Conservation (phyloP, 2,797 vertebrate species). For the Zonotrichia albicollis region DNA sequence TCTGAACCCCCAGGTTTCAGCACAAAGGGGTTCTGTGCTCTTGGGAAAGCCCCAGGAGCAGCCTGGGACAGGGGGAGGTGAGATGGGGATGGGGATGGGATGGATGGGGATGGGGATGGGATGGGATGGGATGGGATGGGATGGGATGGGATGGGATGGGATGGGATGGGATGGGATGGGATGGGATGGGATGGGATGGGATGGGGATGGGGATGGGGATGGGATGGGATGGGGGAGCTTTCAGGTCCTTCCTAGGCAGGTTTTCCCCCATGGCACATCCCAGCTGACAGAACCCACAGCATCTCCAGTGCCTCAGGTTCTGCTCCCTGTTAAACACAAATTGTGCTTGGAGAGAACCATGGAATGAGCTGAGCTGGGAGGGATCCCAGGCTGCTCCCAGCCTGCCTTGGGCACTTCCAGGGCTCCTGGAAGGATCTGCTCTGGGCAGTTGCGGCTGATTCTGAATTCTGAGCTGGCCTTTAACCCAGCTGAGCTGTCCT, state of each 20-base stretch:
- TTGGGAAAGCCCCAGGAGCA: background rate
- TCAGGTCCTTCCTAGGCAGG: background rate
- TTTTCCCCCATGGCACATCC: fast-evolving
- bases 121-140: no score
- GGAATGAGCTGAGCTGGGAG: background rate
- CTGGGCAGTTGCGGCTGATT: background rate
- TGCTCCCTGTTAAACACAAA: no score
- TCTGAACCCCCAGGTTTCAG: fast-evolving
- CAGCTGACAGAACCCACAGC: background rate
- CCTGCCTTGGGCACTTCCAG: background rate
- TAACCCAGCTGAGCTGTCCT: no score
- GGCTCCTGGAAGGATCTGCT: background rate
- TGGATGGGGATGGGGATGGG: no score
- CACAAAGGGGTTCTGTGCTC: background rate
- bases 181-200: no score
- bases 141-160: no score
- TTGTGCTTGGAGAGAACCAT: fast-evolving
- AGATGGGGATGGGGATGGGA: no score
- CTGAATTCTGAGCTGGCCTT: background rate
- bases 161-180: no score
- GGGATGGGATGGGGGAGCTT: no score
- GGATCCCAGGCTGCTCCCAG: background rate
- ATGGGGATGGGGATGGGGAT: no score
- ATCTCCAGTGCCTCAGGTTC: fast-evolving
- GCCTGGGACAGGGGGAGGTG: background rate